A percentile compares a stretch with the other conserved stretches of the same genome.
Evolutionary conservation across 1,140 invertebrate species (phyloP).

Genomic region (Mycetomoellerius zeteki): DNA sequence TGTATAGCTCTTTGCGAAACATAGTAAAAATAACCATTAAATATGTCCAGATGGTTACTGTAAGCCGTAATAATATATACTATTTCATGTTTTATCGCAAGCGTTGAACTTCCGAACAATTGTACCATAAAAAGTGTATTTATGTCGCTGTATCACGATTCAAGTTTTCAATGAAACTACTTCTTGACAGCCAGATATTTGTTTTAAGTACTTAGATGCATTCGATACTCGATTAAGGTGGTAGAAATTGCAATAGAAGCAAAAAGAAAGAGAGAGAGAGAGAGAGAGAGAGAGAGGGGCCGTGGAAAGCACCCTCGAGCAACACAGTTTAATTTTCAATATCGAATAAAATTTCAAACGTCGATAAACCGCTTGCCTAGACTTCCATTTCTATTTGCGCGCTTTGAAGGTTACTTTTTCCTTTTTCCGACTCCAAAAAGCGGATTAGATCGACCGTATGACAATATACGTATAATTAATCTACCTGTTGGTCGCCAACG

Average conservation of each 20-base stretch:
- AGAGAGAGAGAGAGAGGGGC: neutral
- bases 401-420: neutral
- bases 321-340: slow-evolving; percentile 21
- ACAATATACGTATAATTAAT: slow-evolving; percentile 37
- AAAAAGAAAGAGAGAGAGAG: neutral
- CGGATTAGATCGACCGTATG: neutral
- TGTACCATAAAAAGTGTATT: slow-evolving; percentile 18
- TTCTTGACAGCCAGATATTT: slow-evolving; percentile 14
- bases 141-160: neutral
- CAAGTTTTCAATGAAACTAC: neutral
- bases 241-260: too few species aligned
- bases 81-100: slow-evolving; percentile 37
- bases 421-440: neutral
- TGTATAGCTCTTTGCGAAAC: neutral
- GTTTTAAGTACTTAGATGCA: slow-evolving; percentile 9
- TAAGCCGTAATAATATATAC: too few species aligned
- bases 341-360: too few species aligned
- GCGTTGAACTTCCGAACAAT: slow-evolving; percentile 12
- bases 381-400: slow-evolving; percentile 14
- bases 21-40: neutral
- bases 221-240: neutral
- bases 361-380: slow-evolving; percentile 25
- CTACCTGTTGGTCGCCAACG: neutral
- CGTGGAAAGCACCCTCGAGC: neutral
- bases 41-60: neutral